These are phyloP conservation scores for Phthorimaea operculella DNA, from an alignment of 1,140 invertebrate species.

Conservation along the genomic window DNA sequence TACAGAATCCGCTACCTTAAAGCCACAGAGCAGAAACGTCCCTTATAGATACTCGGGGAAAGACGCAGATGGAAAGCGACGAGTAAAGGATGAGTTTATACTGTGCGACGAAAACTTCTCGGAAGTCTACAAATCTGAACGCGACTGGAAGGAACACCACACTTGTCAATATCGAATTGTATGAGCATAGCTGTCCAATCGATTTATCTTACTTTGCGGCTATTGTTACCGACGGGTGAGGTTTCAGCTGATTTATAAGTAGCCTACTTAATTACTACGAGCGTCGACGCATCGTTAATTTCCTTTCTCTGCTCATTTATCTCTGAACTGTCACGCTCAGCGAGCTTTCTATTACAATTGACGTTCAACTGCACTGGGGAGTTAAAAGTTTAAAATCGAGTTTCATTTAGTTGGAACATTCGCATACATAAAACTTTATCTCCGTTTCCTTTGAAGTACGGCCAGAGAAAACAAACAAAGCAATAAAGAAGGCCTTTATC, in stretches of 20 bases:
- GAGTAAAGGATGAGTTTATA: constrained; percentile 9
- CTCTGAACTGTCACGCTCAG: constrained; percentile 23
- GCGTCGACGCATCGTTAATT: constrained; percentile 47
- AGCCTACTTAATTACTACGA: constrained; percentile 49
- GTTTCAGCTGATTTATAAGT: constrained; percentile 58
- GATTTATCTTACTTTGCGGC: constrained; percentile 63
- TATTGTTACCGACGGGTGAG: constrained; percentile 47
- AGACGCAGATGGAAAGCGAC: background rate
- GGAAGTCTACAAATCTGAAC: constrained; percentile 29
- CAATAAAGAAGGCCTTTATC: constrained; percentile 67
- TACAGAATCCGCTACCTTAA: constrained; percentile 22
- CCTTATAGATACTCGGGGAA: background rate
- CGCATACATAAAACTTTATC: constrained; percentile 65
- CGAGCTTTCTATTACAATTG: constrained; percentile 27
- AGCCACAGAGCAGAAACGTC: constrained; percentile 32
- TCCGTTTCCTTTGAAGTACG: constrained; percentile 63
- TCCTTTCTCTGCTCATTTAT: constrained; percentile 24
- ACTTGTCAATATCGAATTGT: constrained; percentile 54
- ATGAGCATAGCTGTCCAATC: constrained; percentile 48
- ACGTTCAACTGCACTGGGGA: constrained; percentile 17
- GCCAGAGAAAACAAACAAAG: constrained; percentile 66
- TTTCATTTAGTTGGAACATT: constrained; percentile 53
- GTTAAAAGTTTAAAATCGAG: constrained; percentile 24
- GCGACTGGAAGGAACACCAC: constrained; percentile 32
- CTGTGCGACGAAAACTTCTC: constrained; percentile 17